Percentiles rank a stretch among this genome's conserved stretches.
These are phyloP conservation scores for Brachypteracias leptosomus DNA, from an alignment of 2,113 vertebrate genomes.

Conservation along the genomic window DNA sequence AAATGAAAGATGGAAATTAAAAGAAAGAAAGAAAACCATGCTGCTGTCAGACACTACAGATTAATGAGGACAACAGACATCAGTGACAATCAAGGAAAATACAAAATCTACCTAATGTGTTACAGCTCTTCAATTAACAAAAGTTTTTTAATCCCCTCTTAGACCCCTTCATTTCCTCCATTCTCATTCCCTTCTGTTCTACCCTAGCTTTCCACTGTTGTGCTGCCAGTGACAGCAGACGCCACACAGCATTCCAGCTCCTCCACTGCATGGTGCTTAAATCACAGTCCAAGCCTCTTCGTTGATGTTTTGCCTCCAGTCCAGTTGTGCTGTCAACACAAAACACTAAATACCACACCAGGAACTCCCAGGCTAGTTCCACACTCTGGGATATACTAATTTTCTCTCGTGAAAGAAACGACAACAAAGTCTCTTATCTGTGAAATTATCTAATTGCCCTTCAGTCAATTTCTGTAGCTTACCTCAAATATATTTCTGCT, in stretches of 20 bases:
- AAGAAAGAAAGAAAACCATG: not conserved
- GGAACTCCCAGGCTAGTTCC: not conserved
- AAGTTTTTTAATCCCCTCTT: not conserved
- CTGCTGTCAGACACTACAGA: not conserved
- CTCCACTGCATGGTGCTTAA: not conserved
- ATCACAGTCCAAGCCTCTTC: not conserved
- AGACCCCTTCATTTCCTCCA: not conserved
- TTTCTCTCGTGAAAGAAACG: not conserved
- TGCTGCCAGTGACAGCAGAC: not conserved
- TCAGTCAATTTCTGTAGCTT: not conserved
- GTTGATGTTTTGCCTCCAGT: not conserved
- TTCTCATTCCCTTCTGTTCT: not conserved
- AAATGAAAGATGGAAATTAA: not conserved
- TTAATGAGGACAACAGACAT: not conserved
- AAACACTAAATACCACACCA: accelerated
- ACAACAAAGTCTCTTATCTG: not conserved
- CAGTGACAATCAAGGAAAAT: not conserved
- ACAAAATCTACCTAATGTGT: not conserved
- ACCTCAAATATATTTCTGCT: not conserved
- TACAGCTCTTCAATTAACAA: not conserved
- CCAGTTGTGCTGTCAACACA: not conserved
- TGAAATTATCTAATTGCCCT: not conserved
- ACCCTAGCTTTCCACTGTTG: not conserved
- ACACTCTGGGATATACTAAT: not conserved
- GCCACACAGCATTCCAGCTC: not conserved